phyloP scores from a whole-genome alignment of 2,113 vertebrate species.

The Prunella himalayana region DNA sequence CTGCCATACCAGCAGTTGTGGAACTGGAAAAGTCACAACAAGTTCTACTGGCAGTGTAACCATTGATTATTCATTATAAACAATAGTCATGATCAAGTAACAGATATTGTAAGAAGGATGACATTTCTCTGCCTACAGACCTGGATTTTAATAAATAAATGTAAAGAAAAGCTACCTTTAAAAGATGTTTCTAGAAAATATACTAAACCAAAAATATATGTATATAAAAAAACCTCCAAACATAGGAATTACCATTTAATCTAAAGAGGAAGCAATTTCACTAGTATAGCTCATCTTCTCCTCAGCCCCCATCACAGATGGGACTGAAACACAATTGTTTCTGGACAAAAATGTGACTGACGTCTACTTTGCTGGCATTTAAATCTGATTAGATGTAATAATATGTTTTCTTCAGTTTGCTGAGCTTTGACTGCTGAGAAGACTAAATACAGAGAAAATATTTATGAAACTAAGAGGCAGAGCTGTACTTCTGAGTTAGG shows the following conservation, averaged over 20 bases:
- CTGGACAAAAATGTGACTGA: conserved; percentile 25
- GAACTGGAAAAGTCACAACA: neutral
- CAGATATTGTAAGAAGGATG: neutral
- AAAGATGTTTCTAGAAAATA: neutral
- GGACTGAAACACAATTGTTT: conserved; percentile 20
- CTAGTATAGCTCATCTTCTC: conserved; percentile 5
- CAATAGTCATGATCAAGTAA: neutral
- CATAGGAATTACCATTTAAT: neutral
- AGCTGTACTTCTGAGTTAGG: conserved; percentile 6
- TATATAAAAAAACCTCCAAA: neutral
- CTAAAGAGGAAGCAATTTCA: neutral
- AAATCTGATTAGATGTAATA: conserved; percentile 48
- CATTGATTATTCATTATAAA: neutral
- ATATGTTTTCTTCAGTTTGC: conserved; percentile 29
- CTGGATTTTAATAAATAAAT: neutral
- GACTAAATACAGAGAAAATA: conserved; percentile 32
- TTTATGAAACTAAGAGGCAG: conserved; percentile 32
- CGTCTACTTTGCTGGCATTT: conserved; percentile 31
- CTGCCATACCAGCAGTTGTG: neutral
- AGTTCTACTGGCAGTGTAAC: neutral
- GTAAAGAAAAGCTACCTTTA: neutral
- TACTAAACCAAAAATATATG: neutral
- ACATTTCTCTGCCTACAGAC: neutral
- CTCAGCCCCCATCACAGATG: conserved; percentile 4
- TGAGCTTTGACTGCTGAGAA: conserved; percentile 45